Base-by-base conservation (phyloP, 2,797 vertebrate species). In the Percopsis omiscomaycus region DNA sequence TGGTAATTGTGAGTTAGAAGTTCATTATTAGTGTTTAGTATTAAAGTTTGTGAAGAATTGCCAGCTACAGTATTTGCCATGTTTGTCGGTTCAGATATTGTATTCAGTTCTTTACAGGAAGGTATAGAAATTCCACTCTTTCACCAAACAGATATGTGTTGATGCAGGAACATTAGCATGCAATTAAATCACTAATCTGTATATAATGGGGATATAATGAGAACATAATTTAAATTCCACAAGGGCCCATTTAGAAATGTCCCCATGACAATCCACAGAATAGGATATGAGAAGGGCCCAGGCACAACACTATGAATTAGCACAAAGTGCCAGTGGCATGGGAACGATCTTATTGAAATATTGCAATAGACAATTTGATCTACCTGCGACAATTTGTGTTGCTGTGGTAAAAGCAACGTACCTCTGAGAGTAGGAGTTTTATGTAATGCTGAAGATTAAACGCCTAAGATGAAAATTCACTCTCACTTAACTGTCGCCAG, bases 1-100 rank as follows among this genome's bases (percentile, higher is more conserved):
- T 63, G 66, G 68, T 84, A 74, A 85, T 69, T 74, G 69, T 6
- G 28, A 37, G 64, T 60, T 60, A 27, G 76, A 22, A 22, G 22
- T 22, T 22, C 22, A 22, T 22, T 22, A 22, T 22, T 22, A 22
- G 22, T 1, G 22, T 22, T 22, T 22, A 22, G 22, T 22, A 1
- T 22, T n/a, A n/a, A n/a, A 22, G 58, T 55, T 29, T 64, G 22
- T 32, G 37, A 2, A 22, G 27, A 50, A 59, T 63, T 42, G 54
- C 51, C 12, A 22, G 44, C 42, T 55, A 50, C 29, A 51, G 1
- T n/a, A 22, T 44, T 50, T 54, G 5, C 28, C 4, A 8, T 37
- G 32, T 37, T 37, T 22, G 22, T 22, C 22, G 22, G 22, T 22
- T 22, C 22, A 22, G 22, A 22, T 22, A 22, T 22, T 22, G 22